phyloP scores from a whole-genome alignment of 2,797 vertebrate genomes.

The Microctenopoma steveboyesi region DNA sequence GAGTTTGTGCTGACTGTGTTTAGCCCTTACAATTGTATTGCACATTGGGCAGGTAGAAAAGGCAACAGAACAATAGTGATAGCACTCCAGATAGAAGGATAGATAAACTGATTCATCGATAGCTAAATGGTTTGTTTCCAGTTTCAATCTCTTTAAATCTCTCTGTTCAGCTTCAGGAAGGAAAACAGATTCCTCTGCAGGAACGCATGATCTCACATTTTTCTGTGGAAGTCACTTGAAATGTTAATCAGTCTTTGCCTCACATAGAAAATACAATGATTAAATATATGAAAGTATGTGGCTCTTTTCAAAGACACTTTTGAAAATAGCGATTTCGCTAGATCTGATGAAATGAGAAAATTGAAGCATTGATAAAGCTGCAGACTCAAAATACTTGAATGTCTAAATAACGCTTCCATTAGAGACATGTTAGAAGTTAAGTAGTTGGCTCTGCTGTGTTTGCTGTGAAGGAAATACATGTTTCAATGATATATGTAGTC shows the following conservation, averaged over 20 bases:
- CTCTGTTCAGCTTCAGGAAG: neutral
- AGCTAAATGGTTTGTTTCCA: neutral
- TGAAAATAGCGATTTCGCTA: neutral
- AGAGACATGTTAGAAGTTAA: neutral
- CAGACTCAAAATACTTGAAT: neutral
- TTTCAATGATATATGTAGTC: neutral
- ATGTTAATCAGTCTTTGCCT: neutral
- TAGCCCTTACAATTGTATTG: constrained; percentile 25
- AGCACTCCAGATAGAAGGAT: neutral
- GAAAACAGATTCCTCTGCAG: neutral
- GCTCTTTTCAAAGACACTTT: neutral
- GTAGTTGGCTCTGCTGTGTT: neutral
- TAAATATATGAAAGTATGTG: neutral
- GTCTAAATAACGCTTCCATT: neutral
- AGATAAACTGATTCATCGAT: neutral
- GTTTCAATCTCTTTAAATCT: neutral
- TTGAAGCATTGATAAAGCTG: no score
- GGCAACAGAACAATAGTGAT: neutral
- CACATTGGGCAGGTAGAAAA: constrained; percentile 13
- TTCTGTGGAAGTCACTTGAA: neutral
- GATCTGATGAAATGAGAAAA: no score
- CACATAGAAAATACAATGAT: neutral
- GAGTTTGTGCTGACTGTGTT: constrained; percentile 46
- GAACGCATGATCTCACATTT: neutral
- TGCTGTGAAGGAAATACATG: neutral